Evolutionary conservation across 2,113 vertebrate genomes (phyloP).

Genomic region (Tyto alba): DNA sequence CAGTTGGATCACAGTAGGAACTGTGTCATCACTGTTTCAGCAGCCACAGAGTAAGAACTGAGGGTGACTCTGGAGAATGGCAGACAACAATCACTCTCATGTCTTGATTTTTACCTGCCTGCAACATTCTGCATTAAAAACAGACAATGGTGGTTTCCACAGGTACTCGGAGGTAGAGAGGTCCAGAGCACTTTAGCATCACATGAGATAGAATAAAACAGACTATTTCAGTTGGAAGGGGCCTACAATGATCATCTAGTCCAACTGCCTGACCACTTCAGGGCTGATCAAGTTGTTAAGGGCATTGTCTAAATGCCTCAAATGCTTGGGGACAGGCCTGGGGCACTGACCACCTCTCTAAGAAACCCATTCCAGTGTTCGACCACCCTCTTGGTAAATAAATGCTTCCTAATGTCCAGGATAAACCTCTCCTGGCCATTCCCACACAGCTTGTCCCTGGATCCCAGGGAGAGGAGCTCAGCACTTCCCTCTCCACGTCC

Average conservation of each 20-base stretch:
- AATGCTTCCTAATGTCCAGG: neutral
- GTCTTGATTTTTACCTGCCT: neutral
- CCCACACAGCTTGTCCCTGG: neutral
- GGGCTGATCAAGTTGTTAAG: neutral
- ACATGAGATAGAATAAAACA: neutral
- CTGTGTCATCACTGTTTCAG: neutral
- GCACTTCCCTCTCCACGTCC: neutral
- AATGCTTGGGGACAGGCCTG: neutral
- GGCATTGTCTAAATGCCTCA: neutral
- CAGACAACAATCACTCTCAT: neutral
- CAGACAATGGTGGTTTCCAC: neutral
- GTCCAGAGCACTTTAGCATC: neutral
- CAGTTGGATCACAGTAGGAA: neutral
- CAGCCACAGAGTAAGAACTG: neutral
- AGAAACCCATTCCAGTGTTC: neutral
- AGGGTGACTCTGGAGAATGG: neutral
- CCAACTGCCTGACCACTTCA: too few relatives aligned
- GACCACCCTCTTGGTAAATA: neutral
- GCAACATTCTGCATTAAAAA: neutral
- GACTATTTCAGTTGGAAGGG: neutral
- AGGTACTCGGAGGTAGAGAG: neutral
- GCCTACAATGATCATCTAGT: too few relatives aligned
- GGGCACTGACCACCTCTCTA: too few relatives aligned
- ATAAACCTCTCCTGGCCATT: neutral
- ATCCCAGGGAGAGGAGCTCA: neutral